Base-by-base conservation (phyloP, 2,113 vertebrate species). In the Ophiodon elongatus region DNA sequence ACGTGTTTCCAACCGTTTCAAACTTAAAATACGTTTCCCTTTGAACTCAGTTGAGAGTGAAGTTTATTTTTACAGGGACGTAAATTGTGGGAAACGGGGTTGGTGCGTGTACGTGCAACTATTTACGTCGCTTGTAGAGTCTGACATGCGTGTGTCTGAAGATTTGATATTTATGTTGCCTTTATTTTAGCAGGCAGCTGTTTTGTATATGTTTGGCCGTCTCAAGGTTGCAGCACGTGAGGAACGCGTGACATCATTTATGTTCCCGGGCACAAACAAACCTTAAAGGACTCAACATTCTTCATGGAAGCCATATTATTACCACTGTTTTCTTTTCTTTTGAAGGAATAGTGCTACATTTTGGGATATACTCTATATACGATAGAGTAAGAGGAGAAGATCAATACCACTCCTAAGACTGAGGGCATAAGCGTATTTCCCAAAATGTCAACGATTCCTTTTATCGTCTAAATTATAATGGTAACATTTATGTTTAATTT, bases 111-210 rank as follows among this genome's bases (percentile, higher is more conserved):
- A 75, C 65, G 35, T 59, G 41, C 41, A n/a, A 8, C 4, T 1
- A 25, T 14, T n/a, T n/a, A 43, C 3, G 4, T 65, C 13, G 25
- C 13, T 14, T 25, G 19, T 2, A 43, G 73, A 50, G 59, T 74
- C 19, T 73, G 64, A 69, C 29, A 39, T 35, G 37, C 52, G 19
- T 27, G 19, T 62, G 72, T 41, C 11, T 68, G 15, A 47, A 35
- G 3, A 10, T 39, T 47, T 25, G 21, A 37, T 35, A 29, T 62
- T 35, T 3, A 50, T 13, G 33, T 29, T 63, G 50, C 25, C 25
- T 41, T 77, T 43, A 17, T n/a, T 67, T n/a, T 35, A 43, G 54
- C 54, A 8, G 52, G 52, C 25, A 45, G 64, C 75, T 35, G 52
- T 41, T 45, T 45, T 45, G 43, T 45, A 1, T 45, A 5, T n/a